Evolutionary conservation across 2,797 vertebrate genomes (phyloP).

Genomic region (Xenops minutus): DNA sequence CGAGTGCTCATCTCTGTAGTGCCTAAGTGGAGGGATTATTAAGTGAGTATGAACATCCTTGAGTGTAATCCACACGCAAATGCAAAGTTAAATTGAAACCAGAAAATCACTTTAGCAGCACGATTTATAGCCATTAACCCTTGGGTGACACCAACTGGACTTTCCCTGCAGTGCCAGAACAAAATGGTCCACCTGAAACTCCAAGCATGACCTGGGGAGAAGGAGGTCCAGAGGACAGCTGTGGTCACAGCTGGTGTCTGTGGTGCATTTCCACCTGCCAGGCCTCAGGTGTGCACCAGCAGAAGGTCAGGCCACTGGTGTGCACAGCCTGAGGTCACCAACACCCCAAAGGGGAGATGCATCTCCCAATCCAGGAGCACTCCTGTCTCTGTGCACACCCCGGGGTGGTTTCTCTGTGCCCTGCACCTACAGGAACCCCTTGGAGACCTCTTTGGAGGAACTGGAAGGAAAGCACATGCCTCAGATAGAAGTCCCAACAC

Average conservation of each 20-base stretch:
- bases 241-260: not conserved
- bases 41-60: constrained; percentile 46
- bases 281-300: not conserved
- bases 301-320: not conserved
- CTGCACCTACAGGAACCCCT: not conserved
- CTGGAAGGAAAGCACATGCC: not conserved
- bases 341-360: not conserved
- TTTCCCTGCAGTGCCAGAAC: not conserved
- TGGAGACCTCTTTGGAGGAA: not conserved
- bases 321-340: not conserved
- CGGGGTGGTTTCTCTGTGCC: not conserved
- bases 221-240: not conserved
- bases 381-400: not conserved
- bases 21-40: constrained; percentile 37
- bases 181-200: not conserved
- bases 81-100: constrained; percentile 62
- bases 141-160: not conserved
- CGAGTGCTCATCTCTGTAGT: not conserved
- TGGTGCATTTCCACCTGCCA: not conserved
- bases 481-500: not conserved
- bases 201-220: not conserved
- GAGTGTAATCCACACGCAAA: constrained; percentile 58
- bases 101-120: constrained; percentile 49
- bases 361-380: not conserved
- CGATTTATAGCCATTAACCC: constrained; percentile 49